Base-by-base conservation (phyloP, 2,113 vertebrate species). In the Nasalis larvatus region DNA sequence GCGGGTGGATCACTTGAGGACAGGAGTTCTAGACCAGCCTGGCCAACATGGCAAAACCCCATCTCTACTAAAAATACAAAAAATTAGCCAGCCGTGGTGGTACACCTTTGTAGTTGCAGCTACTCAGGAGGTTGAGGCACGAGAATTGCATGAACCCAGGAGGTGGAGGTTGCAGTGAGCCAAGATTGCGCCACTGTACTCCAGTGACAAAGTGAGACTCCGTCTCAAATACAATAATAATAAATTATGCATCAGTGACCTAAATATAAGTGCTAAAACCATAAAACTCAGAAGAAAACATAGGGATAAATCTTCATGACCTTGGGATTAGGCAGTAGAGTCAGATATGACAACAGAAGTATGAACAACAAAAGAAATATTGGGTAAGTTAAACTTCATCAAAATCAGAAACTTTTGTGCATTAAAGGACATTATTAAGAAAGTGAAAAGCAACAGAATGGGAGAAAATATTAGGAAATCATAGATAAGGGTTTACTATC, bases 401-500 rank as follows among this genome's bases (percentile, higher is more conserved):
- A 90, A 95, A 90, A 85, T 95, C 37, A 56, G 85, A 95, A 90
- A 30, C 80, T 68, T 77, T 85, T 90, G 45, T 76, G 25, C 60
- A 58, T 90, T 32, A 90, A 85, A 85, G 35, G 81, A 69, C 6
- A 85, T 91, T 69, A 78, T 86, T 49, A 85, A 78, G 60, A 71
- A 89, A 82, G 42, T 82, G 13, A 89, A 88, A 69, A 76, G 56
- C 14, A 69, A 49, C 2, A 91, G 42, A 91, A 71, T 91, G 32
- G 20, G 16, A 91, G 81, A 54, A 86, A 56, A 68, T 78, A 93
- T 56, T 86, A 78, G 71, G 58, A 86, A n/a, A 45, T 30, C 73
- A 68, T 42, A 47, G 12, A 66, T 63, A 35, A 93, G 16, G 27
- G 58, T 42, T 93, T 77, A 86, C 27, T 68, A 54, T 45, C 40